Evolutionary conservation across 2,888 invertebrate species (phyloP).

Genomic region (Smittia aterrima): DNA sequence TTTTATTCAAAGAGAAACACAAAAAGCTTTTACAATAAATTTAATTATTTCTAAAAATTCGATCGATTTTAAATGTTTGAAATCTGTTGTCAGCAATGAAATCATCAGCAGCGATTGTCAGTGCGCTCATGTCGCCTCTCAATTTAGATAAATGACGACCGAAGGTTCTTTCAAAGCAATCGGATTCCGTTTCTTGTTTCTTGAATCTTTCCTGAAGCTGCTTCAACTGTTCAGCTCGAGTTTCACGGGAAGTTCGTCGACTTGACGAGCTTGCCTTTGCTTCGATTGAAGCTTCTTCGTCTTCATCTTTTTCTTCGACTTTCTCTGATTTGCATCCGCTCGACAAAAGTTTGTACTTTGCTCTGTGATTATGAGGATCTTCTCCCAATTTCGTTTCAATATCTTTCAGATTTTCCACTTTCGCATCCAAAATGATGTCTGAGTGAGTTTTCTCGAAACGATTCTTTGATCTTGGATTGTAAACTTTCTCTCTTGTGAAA

Average conservation of each 20-base stretch:
- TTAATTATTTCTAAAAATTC: not conserved
- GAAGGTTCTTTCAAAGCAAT: conserved; percentile 36
- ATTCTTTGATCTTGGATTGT: conserved; percentile 12
- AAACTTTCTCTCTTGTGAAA: conserved; percentile 15
- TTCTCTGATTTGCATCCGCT: not conserved
- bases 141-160: conserved; percentile 28
- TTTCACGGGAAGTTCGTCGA: conserved; percentile 25
- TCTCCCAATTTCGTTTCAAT: conserved; percentile 14
- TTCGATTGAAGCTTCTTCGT: not conserved
- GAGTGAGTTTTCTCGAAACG: not conserved
- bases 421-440: conserved; percentile 25
- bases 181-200: conserved; percentile 34
- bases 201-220: conserved; percentile 19
- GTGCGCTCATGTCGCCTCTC: conserved; percentile 8
- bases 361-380: conserved; percentile 29
- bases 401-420: conserved; percentile 20
- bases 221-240: conserved; percentile 29
- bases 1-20: too few relatives aligned
- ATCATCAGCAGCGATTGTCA: conserved; percentile 44
- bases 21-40: not conserved
- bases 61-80: conserved; percentile 18
- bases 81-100: conserved; percentile 44
- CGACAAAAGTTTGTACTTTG: conserved; percentile 13
- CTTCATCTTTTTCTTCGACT: not conserved
- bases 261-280: not conserved